Conservation (phyloP, 2,113 vertebrate species). For the Psittacus erithacus region DNA sequence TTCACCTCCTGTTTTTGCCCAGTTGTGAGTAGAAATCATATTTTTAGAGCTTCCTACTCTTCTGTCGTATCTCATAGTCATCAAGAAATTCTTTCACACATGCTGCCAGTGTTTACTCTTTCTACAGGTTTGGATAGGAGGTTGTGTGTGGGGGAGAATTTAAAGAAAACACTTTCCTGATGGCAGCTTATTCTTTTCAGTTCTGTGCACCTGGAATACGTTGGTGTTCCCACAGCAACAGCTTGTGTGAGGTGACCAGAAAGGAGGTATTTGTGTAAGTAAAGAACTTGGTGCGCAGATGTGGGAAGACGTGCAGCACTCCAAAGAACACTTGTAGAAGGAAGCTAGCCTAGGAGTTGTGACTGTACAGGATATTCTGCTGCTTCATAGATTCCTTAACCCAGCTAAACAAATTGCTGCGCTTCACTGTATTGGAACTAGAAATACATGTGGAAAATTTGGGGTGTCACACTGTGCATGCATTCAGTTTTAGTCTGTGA, state of each 20-base stretch:
- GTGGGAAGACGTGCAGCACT: not conserved
- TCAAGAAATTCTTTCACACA: not conserved
- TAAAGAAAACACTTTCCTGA: not conserved
- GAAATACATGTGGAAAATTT: not conserved
- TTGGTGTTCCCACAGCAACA: not conserved
- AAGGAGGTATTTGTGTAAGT: not conserved
- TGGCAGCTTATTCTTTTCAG: not conserved
- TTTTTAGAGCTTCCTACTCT: conserved; percentile 1
- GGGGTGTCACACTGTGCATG: not conserved
- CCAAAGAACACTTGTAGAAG: not conserved
- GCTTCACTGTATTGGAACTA: not conserved
- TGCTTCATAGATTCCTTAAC: not conserved
- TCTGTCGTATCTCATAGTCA: not conserved
- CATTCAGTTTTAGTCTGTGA: not conserved
- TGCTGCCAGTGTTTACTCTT: not conserved
- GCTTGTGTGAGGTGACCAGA: not conserved
- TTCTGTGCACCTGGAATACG: not conserved
- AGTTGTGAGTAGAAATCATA: not conserved
- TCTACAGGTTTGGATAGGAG: not conserved
- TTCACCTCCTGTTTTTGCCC: not conserved
- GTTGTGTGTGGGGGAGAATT: not conserved
- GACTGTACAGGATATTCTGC: not conserved
- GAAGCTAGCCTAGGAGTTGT: not conserved
- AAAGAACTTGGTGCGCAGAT: not conserved
- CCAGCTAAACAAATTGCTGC: not conserved